phyloP scores from a whole-genome alignment of 1,140 invertebrate genomes.

The Pseudoatta argentina region DNA sequence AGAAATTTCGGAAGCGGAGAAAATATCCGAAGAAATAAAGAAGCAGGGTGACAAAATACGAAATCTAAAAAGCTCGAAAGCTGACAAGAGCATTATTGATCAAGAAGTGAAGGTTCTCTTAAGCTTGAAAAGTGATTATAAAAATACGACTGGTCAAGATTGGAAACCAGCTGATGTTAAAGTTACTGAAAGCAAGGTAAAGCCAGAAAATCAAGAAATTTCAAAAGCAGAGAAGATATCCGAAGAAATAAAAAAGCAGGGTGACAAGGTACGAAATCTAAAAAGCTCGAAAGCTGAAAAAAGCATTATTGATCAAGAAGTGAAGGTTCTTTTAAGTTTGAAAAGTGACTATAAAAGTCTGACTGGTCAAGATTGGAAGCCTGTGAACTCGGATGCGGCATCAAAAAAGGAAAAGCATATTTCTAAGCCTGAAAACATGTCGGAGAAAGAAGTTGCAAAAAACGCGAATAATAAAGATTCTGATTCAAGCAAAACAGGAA shows the following conservation, averaged over 20 bases:
- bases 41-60: constrained; percentile 75
- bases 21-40: constrained; percentile 77
- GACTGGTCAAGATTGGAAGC: constrained; percentile 87
- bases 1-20: constrained; percentile 51
- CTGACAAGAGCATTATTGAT: constrained; percentile 74
- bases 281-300: constrained; percentile 86
- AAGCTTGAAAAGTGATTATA: constrained; percentile 93
- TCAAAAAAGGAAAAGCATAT: constrained; percentile 74
- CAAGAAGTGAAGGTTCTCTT: constrained; percentile 87
- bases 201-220: constrained; percentile 13
- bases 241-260: constrained; percentile 74
- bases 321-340: constrained; percentile 88
- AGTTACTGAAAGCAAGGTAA: background rate
- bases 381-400: constrained; percentile 1
- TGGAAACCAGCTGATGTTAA: constrained; percentile 75
- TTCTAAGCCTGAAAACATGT: constrained; percentile 10
- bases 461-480: constrained; percentile 69
- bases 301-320: constrained; percentile 70
- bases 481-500: constrained; percentile 92
- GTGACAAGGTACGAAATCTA: constrained; percentile 77
- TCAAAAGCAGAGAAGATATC: constrained; percentile 73
- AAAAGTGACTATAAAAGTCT: constrained; percentile 93
- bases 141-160: constrained; percentile 89
- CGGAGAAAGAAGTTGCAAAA: constrained; percentile 61
- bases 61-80: constrained; percentile 86